phyloP scores from a whole-genome alignment of 2,888 invertebrate genomes.

The Agrilus biguttatus region DNA sequence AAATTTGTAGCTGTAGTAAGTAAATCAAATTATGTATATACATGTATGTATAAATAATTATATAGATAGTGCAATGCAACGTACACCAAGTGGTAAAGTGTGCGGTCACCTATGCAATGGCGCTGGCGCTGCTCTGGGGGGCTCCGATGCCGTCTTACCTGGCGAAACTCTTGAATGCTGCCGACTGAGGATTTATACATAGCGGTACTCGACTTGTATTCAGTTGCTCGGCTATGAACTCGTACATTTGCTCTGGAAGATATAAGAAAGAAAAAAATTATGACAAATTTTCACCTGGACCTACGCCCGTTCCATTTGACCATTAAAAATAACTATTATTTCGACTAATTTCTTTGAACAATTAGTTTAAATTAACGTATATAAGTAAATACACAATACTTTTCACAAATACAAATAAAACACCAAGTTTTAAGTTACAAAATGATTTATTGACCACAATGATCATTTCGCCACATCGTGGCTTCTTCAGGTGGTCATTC shows the following conservation, averaged over 20 bases:
- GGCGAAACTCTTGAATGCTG: constrained; percentile 99
- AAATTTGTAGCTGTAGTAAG: neutral
- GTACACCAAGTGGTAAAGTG: constrained; percentile 29
- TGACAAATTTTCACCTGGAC: neutral
- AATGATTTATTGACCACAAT: no score
- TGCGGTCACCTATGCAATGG: constrained; percentile 36
- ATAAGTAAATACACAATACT: no score
- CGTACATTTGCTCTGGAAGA: constrained; percentile 92
- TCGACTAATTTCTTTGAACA: no score
- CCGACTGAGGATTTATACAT: constrained; percentile 99
- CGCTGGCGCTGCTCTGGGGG: constrained; percentile 31
- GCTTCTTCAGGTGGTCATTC: no score
- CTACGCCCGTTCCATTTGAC: no score
- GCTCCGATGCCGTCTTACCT: constrained; percentile 62
- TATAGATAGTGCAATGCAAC: constrained; percentile 12
- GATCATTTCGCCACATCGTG: no score
- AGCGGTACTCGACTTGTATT: constrained; percentile 92
- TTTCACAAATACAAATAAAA: no score
- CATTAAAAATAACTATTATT: no score
- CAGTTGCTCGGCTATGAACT: constrained; percentile 94
- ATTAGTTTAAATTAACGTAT: no score
- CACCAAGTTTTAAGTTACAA: no score
- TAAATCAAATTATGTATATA: no score
- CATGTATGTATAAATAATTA: no score
- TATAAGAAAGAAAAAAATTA: constrained; percentile 13